Evolutionary conservation across 2,797 vertebrate species (phyloP).

Genomic region (Macrochelys suwanniensis): DNA sequence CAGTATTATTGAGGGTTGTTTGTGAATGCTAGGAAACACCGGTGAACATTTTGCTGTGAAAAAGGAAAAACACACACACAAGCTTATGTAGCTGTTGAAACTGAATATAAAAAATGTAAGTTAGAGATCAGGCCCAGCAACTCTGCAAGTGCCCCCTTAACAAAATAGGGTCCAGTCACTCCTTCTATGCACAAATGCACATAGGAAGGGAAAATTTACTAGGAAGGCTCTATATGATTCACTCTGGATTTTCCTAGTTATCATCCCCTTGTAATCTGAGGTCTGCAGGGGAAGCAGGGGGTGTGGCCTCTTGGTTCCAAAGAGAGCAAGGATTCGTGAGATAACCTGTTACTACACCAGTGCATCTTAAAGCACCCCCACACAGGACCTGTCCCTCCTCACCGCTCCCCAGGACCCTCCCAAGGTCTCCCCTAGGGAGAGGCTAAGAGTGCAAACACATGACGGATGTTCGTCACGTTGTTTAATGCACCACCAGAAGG

Average conservation of each 20-base stretch:
- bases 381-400: background rate
- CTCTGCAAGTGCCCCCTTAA: background rate
- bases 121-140: slow-evolving; percentile 29
- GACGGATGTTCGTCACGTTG: background rate
- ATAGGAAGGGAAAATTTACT: slow-evolving; percentile 5
- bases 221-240: slow-evolving; percentile 13
- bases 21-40: background rate
- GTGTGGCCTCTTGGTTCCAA: background rate
- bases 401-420: background rate
- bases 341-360: background rate
- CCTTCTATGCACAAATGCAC: background rate
- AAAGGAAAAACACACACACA: background rate
- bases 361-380: background rate
- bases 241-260: background rate
- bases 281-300: slow-evolving; percentile 5
- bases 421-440: accelerated
- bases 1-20: background rate
- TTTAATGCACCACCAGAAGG: accelerated
- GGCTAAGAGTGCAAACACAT: accelerated
- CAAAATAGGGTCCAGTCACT: background rate
- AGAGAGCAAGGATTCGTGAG: background rate
- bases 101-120: slow-evolving; percentile 12
- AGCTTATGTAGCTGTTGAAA: background rate
- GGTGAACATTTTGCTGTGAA: background rate
- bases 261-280: background rate